A percentile compares a stretch with the other conserved stretches of the same genome.
These are phyloP conservation scores for Arvicanthis niloticus DNA, from an alignment of 2,113 vertebrate species.

Conservation along the genomic window DNA sequence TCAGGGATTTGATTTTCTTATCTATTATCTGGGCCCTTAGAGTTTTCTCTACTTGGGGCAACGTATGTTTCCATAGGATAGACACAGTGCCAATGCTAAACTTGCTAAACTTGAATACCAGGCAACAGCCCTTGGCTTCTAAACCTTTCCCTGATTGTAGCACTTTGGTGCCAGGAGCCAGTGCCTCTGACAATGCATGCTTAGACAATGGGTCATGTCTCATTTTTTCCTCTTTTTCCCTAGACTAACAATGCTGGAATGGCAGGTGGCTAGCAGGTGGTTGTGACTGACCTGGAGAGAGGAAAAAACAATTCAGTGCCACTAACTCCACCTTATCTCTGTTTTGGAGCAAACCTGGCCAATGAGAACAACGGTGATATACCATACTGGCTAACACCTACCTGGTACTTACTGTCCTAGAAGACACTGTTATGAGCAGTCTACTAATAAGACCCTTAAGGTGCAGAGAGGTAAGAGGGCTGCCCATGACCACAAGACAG, in stretches of 20 bases:
- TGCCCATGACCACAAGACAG: not conserved
- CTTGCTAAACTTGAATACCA: not conserved
- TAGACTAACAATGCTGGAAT: not conserved
- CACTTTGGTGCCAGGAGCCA: not conserved
- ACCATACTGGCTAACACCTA: not conserved
- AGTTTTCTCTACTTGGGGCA: not conserved
- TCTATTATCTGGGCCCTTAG: not conserved
- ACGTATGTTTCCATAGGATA: not conserved
- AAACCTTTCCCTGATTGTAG: not conserved
- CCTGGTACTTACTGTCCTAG: not conserved
- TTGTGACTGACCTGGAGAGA: not conserved
- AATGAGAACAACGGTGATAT: not conserved
- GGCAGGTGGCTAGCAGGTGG: not conserved
- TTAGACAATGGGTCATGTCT: not conserved
- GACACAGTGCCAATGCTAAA: not conserved
- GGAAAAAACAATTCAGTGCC: not conserved
- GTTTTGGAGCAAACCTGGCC: not conserved
- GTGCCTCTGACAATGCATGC: not conserved
- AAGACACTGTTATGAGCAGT: not conserved
- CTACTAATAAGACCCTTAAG: not conserved
- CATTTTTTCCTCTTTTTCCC: not conserved
- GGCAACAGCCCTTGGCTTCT: not conserved
- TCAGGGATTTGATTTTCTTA: not conserved
- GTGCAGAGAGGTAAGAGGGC: not conserved
- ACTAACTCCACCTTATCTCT: not conserved